Evolutionary conservation across 1,140 invertebrate species (phyloP).

Genomic region (Drosophila parabipectinata): DNA sequence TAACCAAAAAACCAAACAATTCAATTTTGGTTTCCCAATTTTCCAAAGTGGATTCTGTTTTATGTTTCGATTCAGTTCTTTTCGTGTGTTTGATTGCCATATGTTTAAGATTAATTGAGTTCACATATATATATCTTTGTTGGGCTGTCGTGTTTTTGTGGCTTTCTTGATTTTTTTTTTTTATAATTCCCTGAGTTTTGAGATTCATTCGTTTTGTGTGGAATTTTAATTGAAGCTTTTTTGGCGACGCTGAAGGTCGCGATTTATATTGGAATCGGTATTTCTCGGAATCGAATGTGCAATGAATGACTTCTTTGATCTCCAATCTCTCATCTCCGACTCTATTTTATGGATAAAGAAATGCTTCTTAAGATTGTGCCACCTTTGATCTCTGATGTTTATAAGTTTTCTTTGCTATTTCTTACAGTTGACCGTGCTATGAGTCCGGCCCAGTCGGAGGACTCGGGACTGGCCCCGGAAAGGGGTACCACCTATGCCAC

Average conservation of each 20-base stretch:
- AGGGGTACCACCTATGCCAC: constrained; percentile 83
- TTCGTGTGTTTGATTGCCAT: constrained; percentile 8
- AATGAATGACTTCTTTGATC: constrained; percentile 4
- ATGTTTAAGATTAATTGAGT: constrained; percentile 56
- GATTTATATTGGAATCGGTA: constrained; percentile 31
- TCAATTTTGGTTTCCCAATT: constrained; percentile 28
- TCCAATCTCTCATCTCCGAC: constrained; percentile 29
- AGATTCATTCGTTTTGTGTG: constrained; percentile 31
- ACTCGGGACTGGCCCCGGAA: constrained; percentile 81
- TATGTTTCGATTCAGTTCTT: constrained; percentile 5
- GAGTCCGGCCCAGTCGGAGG: constrained; percentile 83
- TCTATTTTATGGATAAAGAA: constrained; percentile 15
- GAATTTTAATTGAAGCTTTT: constrained; percentile 76
- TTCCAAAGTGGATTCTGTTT: constrained; percentile 19
- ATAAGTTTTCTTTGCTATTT: constrained; percentile 7
- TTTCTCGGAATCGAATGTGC: constrained; percentile 26
- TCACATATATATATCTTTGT: constrained; percentile 36
- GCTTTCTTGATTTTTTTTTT: not conserved
- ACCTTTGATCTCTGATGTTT: constrained; percentile 62
- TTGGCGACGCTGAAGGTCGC: constrained; percentile 59
- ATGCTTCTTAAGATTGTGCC: constrained; percentile 28
- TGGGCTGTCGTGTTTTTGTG: constrained; percentile 29
- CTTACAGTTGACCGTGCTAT: constrained; percentile 79
- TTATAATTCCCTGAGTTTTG: constrained; percentile 16
- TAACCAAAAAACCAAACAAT: constrained; percentile 2